Conservation (phyloP, 2,797 vertebrate genomes). For the Dendrocincla tyrannina region DNA sequence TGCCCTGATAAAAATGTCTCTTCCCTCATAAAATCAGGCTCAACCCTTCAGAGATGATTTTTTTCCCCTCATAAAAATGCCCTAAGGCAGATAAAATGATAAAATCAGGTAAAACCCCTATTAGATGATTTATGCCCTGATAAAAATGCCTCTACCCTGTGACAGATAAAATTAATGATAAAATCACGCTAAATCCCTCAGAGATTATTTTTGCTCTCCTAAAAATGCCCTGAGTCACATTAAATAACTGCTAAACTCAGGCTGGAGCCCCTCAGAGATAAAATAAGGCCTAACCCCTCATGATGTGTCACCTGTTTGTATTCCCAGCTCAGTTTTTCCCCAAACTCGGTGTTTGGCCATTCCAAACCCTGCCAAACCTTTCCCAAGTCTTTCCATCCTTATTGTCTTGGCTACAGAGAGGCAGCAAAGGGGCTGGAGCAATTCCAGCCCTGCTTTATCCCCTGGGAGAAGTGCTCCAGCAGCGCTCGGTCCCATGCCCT, state of each 20-base stretch:
- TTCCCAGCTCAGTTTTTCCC: neutral
- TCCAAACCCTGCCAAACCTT: neutral
- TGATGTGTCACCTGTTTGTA: neutral
- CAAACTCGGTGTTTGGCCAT: rapidly evolving
- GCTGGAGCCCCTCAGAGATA: neutral
- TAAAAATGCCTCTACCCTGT: neutral
- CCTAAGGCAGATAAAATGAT: neutral
- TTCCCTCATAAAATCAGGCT: neutral
- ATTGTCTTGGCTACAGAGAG: no score
- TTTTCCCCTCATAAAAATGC: neutral
- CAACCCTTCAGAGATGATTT: neutral
- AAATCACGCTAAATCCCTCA: neutral
- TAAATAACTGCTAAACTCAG: neutral
- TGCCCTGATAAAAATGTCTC: neutral
- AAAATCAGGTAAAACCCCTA: neutral
- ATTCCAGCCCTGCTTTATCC: neutral
- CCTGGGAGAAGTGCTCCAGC: neutral
- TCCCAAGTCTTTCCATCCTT: neutral
- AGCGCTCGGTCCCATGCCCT: no score
- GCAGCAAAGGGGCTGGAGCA: no score
- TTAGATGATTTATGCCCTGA: neutral
- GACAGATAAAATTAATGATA: neutral
- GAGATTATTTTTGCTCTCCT: neutral
- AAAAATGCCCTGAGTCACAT: neutral
- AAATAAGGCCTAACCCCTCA: no score